Percentiles rank a stretch among this genome's conserved stretches.
Evolutionary conservation across 2,113 vertebrate species (phyloP).

Genomic region (Ceyx melanurus): DNA sequence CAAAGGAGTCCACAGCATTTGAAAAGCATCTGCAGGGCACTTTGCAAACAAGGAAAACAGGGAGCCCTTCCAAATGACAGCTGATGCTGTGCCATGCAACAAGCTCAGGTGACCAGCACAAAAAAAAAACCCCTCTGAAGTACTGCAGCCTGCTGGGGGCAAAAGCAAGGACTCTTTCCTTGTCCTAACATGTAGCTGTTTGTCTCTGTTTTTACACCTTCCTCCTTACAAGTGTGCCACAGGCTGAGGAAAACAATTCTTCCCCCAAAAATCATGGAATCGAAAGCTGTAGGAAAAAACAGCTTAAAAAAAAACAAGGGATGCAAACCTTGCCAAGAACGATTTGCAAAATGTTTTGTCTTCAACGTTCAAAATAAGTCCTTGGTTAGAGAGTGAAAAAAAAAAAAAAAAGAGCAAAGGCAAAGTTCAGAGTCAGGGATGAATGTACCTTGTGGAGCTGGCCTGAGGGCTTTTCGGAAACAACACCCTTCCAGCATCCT

Average conservation of each 20-base stretch:
- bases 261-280: background rate
- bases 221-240: background rate
- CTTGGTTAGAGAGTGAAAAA: background rate
- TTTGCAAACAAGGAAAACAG: background rate
- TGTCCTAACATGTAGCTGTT: background rate
- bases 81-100: background rate
- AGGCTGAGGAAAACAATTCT: background rate
- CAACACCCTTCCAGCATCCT: slow-evolving; percentile 86
- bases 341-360: background rate
- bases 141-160: background rate
- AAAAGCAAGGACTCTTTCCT: background rate
- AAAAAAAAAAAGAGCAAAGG: background rate
- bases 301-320: background rate
- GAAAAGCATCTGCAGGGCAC: background rate
- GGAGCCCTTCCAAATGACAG: background rate
- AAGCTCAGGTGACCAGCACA: background rate
- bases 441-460: slow-evolving; percentile 80
- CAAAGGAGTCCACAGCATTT: background rate
- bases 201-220: background rate
- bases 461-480: slow-evolving; percentile 83
- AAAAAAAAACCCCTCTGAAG: background rate
- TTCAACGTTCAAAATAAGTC: background rate
- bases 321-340: background rate
- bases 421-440: background rate
- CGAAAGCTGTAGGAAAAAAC: background rate